Evolutionary conservation across 2,888 invertebrate species (phyloP), one percentile per base, ranked within the genome.

Genomic region (Drosophila tanythrix): DNA sequence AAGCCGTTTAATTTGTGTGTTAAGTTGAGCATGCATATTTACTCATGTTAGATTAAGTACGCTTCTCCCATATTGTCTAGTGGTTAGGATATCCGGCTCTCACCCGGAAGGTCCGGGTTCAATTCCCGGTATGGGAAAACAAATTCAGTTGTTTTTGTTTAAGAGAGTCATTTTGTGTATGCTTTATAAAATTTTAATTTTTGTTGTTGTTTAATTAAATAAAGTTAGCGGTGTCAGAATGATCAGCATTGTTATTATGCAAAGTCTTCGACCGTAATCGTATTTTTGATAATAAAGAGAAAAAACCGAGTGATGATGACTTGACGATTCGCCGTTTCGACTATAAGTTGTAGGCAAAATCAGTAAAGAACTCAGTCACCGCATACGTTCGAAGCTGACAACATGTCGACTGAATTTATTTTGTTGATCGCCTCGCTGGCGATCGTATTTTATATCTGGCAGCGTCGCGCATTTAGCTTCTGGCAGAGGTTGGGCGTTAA

Each of bases 121-220:
- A 96, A 96, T 96, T 96, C 96, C 96, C 97, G 96, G 96, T 97
- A 96, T 97, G 96, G 97, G 96, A 96, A 93, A 31, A 0, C 21
- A 21, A 21, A 21, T 21, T 1, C 21, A 21, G 21, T 21, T 21
- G 21, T 21, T 21, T 21, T 21, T 21, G 21, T 21, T 21, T 21
- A 21, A 21, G 21, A 21, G 21, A 21, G 21, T 21, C 21, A 21
- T 21, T 21, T 21, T 21, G 21, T 21, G 21, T 21, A 21, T 21
- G 21, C 21, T 21, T 21, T 21, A 21, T 21, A 21, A 21, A 21
- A 21, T 21, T 21, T 21, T 21, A 21, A 21, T 21, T 21, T 21
- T 21, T 21, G 21, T 21, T 21, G 21, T 21, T 21, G 21, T 21
- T 21, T 21, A 21, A 21, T 21, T 21, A 21, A 21, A 21, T 21